Base-by-base conservation (phyloP, 1,140 invertebrate species). In the Pogonognathellus flavescens region DNA sequence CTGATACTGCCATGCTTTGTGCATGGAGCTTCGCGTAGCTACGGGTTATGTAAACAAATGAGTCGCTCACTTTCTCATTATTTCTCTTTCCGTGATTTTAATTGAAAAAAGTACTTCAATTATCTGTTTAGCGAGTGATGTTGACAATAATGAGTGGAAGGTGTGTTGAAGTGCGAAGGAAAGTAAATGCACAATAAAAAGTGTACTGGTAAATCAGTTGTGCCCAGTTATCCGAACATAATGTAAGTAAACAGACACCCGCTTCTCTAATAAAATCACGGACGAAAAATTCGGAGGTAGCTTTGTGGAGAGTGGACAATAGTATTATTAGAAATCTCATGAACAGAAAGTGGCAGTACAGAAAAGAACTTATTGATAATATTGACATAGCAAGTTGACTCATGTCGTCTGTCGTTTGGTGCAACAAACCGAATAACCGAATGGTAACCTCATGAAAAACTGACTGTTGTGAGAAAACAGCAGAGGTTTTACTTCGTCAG, bases 331-430 rank as follows among this genome's bases (percentile, higher is more conserved):
- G 53, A 55, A 16, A 14, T 5, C 11, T 25, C 10, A 25, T 25
- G 11, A 62, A 62, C 14, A 66, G 62, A 62, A 14, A 13, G 22
- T 20, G 62, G 25, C 62, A 66, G 20, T 55, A 55, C 11, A 25
- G 20, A 25, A 31, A 6, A 13, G 25, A 25, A 66, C 2, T 14
- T 50, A 76, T 76, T 76, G 70, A 76, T 50, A 41, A 76, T 76
- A 76, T 76, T 76, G 70, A 76, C 70, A 76, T 76, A 76, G 70
- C 70, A 76, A 76, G 70, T 76, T 76, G 70, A 49, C 31, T 31
- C 70, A 18, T 31, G 41, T 76, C 41, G 41, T 20, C 10, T 66
- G 25, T 25, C 14, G 22, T 31, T 8, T 13, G 11, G 22, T 25
- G 25, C 62, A 66, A 60, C 59, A 60, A 60, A 60, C 59, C 59